Base-by-base conservation (phyloP, 2,113 vertebrate genomes). In the Hassar affinis region DNA sequence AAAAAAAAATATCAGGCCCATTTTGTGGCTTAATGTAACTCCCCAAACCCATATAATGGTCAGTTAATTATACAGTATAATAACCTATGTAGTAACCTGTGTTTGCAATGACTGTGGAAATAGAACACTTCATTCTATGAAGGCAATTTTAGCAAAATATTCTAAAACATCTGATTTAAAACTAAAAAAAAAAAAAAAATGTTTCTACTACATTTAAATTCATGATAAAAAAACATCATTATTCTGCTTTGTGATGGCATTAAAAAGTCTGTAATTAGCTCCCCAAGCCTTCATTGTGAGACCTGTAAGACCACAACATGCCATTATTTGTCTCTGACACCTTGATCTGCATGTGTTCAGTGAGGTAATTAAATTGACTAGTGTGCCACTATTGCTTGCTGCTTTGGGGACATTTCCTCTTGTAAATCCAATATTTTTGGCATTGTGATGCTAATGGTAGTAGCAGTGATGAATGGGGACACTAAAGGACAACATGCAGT, bases 361-460 rank as follows among this genome's bases (percentile, higher is more conserved):
- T 42, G 9, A 72, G 66, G 47, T 85, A 75, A 86, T 85, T 78
- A 77, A 49, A 57, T 54, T 54, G 61, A 71, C 38, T 18, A 27
- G 54, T 71, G 62, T 85, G 49, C n/a, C 20, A 6, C 42, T 64
- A 35, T n/a, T 69, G n/a, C 79, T 85, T 38, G 42, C 25, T 27
- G 56, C 72, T 59, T 79, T 75, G 68, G 59, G 79, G 49, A 77
- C 52, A 68, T 62, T 83, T 86, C 81, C 83, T 59, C 61, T 47
- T 57, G 61, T 33, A 83, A 85, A 81, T 85, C 49, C 56, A 81
- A 83, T 85, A 68, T 68, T 81, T n/a, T 80, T 82, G 69, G 81
- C 78, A 85, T 83, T 85, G 78, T 85, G 56, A 88, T 86, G 85
- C 35, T 82, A 88, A 86, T 86, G 35, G 25, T 17, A 51, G 35